A percentile compares a stretch with the other conserved stretches of the same genome.
phyloP scores from a whole-genome alignment of 2,888 invertebrate species.

The Athalia cordata region DNA sequence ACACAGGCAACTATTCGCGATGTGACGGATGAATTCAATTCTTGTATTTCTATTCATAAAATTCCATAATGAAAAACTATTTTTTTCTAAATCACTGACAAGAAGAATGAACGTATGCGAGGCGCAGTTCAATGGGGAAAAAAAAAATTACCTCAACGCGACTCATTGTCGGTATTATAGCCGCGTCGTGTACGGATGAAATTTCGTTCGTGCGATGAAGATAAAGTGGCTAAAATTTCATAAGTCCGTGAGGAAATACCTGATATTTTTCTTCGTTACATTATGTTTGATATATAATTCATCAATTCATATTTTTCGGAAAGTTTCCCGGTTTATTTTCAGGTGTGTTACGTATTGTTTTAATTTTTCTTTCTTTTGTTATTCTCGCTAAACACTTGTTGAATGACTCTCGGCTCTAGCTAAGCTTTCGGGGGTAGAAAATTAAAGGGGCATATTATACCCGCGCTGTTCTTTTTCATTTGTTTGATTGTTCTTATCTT shows the following conservation, averaged over 20 bases:
- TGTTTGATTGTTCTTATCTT: no score
- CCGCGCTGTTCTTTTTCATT: no score
- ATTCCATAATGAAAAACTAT: no score
- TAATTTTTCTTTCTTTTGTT: not conserved
- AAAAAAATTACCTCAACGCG: no score
- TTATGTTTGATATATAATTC: not conserved
- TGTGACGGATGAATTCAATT: no score
- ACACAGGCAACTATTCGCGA: no score
- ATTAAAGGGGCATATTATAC: no score
- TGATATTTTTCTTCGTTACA: slow-evolving; percentile 23
- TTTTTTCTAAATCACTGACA: no score
- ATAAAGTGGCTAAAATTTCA: slow-evolving; percentile 6
- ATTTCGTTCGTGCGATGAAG: slow-evolving; percentile 3
- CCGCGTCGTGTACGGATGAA: not conserved
- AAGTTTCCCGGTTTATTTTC: not conserved
- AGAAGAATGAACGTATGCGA: no score
- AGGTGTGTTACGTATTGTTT: not conserved
- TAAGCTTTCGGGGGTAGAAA: not conserved
- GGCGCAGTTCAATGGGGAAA: no score
- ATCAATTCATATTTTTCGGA: not conserved
- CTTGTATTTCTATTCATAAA: no score
- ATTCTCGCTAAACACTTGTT: slow-evolving; percentile 20
- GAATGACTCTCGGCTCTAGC: not conserved
- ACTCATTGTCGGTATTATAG: no score
- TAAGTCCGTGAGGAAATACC: not conserved